Evolutionary conservation across 2,113 vertebrate genomes (phyloP), one percentile per base, ranked within the genome.

Genomic region (Pelmatolapia mariae): DNA sequence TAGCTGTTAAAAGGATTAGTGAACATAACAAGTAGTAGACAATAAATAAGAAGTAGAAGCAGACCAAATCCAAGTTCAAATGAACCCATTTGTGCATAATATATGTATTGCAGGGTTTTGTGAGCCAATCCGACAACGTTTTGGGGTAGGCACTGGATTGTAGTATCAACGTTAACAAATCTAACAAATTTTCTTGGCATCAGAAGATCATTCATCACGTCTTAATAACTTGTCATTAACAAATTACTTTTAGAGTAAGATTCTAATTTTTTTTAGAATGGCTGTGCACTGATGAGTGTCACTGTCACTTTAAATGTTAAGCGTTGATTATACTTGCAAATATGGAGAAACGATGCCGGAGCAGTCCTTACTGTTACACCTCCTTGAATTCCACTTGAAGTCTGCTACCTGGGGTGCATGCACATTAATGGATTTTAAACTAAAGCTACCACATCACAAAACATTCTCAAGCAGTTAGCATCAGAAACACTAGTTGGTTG

Each of bases 181-280:
- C 40, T 47, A 73, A 47, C 15, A 0, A 29, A 29, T 47, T 76
- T 76, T 76, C 68, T 47, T 47, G 40, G 24, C 24, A 47, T 76
- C 40, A 76, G 40, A 76, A 76, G 40, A 11, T 47, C 13, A 76
- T 73, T 26, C 59, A 63, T 76, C 43, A 45, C 1, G 0, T 47
- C 15, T 73, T 73, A 43, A 18, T 29, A 24, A 26, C 66, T 38
- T 66, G 61, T 66, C 31, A 38, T 36, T 66, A 66, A 66, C 61
- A 66, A 66, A 66, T 36, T 66, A 36, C 31, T 66, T 66, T 66
- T 66, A 66, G 31, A 76, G 7, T 50, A 76, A 76, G 43, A 76
- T 76, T 76, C 2, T 3, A 0, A 0, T 6, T 2, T 2, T 36
- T 45, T 50, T 76, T 31, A 11, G 13, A 26, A 45, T 73, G 40